Evolutionary conservation across 2,888 invertebrate genomes (phyloP), one percentile per base, ranked within the genome.

Genomic region (Agrotis puta): DNA sequence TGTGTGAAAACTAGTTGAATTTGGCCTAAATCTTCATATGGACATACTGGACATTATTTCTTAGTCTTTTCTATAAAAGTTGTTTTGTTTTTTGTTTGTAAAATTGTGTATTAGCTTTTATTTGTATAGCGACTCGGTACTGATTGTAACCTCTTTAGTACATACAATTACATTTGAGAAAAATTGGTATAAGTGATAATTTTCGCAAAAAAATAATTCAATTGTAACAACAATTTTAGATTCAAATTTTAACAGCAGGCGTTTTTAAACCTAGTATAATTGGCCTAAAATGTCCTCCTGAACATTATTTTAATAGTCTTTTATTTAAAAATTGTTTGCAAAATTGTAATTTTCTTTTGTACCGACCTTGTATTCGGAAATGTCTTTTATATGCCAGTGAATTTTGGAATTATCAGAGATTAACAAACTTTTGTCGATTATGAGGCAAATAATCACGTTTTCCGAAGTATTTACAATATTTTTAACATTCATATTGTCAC

Each of bases 11-110:
- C 71, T 83, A 77, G 71, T 79, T 74, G 18, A 57, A 65, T 77
- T 73, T 85, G 81, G 85, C 84, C 85, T 84, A 85, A 72, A 70
- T 82, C 83, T 77, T 79, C 80, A 71, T 81, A 51, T 20, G n/a
- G n/a, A n/a, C n/a, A n/a, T 45, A 22, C 57, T 2, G 81, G 48
- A 74, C 73, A 74, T 75, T 51, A 64, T 51, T 65, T 53, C 13
- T 64, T 58, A 62, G 50, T 50, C 9, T 67, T 70, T 73, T 56
- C 45, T n/a, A 13, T 51, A 50, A 11, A 61, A 27, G 2, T 9
- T 9, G 6, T 9, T 39, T 39, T n/a, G n/a, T 22, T 7, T 45
- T 33, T 18, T 54, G 24, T 18, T 39, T 16, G 18, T 22, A 16
- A 53, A 61, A 45, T 16, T 14, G 0, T 11, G 14, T 66, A 53